A percentile compares a stretch with the other conserved stretches of the same genome.
Conservation (phyloP, 2,888 invertebrate species). For the Cactoblastis cactorum region DNA sequence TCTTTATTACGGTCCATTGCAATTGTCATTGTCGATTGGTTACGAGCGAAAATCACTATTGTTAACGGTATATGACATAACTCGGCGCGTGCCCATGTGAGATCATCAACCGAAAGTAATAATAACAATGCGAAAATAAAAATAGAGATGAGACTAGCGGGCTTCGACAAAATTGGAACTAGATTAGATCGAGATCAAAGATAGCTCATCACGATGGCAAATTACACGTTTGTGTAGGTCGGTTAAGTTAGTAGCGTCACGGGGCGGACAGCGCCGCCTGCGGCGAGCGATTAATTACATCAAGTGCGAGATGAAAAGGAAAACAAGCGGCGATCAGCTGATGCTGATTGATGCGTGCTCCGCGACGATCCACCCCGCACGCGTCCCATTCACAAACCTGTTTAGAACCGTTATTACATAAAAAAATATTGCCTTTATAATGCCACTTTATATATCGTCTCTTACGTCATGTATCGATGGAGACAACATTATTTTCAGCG, state of each 20-base stretch:
- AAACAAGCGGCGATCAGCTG: conserved; percentile 67
- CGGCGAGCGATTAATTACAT: conserved; percentile 67
- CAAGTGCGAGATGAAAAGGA: conserved; percentile 69
- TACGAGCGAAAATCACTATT: conserved; percentile 53
- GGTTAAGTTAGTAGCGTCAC: conserved; percentile 38
- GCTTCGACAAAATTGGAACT: conserved; percentile 33
- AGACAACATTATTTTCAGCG: background rate
- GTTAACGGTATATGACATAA: conserved; percentile 55
- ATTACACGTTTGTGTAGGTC: conserved; percentile 43
- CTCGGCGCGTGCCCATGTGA: conserved; percentile 45
- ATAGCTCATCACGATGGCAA: conserved; percentile 48
- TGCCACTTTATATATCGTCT: conserved; percentile 38
- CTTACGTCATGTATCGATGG: conserved; percentile 44
- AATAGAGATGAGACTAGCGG: conserved; percentile 42
- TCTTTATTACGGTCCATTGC: conserved; percentile 54
- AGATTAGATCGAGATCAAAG: conserved; percentile 43
- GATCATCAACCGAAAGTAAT: conserved; percentile 31
- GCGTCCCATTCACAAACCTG: conserved; percentile 52
- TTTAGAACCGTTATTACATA: conserved; percentile 54
- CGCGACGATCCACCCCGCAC: conserved; percentile 37
- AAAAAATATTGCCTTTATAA: conserved; percentile 28
- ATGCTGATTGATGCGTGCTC: conserved; percentile 62
- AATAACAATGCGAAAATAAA: conserved; percentile 37
- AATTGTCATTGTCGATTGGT: conserved; percentile 54
- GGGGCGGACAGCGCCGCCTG: conserved; percentile 37